Percentiles rank a stretch among this genome's conserved stretches.
phyloP scores from a whole-genome alignment of 92 coral and sea anemone species.

The Ricordea florida region DNA sequence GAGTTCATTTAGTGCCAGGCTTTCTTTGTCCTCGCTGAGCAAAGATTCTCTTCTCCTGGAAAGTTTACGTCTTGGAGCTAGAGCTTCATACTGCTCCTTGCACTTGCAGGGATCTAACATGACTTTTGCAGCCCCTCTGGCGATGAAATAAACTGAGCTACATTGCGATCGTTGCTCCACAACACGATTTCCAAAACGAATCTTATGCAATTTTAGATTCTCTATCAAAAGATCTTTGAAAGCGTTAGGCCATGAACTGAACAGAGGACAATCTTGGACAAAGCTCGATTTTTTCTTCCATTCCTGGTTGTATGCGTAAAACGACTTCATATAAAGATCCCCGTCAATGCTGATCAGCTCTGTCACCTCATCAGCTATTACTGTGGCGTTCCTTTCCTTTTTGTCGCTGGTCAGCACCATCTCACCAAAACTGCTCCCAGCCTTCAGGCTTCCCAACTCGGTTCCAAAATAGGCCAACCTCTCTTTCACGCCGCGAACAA shows the following conservation, averaged over 20 bases:
- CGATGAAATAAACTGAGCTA: slow-evolving; percentile 71
- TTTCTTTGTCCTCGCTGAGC: background rate
- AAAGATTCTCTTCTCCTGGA: background rate
- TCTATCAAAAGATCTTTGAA: slow-evolving; percentile 77
- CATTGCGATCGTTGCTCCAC: slow-evolving; percentile 82
- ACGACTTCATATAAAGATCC: slow-evolving; percentile 52
- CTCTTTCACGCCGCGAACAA: slow-evolving; percentile 76
- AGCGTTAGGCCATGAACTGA: slow-evolving; percentile 67
- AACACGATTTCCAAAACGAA: slow-evolving; percentile 73
- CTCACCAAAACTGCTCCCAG: slow-evolving; percentile 93
- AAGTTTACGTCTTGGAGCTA: slow-evolving; percentile 19
- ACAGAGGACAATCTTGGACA: slow-evolving; percentile 71
- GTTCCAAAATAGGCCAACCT: slow-evolving; percentile 84
- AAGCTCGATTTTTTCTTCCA: slow-evolving; percentile 82
- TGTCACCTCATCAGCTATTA: slow-evolving; percentile 83
- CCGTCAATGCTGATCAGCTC: slow-evolving; percentile 67
- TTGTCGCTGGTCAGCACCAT: slow-evolving; percentile 71
- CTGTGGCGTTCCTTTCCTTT: slow-evolving; percentile 91
- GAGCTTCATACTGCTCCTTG: slow-evolving; percentile 62
- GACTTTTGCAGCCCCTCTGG: slow-evolving; percentile 84
- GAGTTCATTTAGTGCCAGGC: background rate
- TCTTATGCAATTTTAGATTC: slow-evolving; percentile 71
- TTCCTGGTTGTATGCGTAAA: slow-evolving; percentile 55
- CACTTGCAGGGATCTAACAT: slow-evolving; percentile 71
- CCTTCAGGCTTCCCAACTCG: slow-evolving; percentile 70